Evolutionary conservation across 2,113 vertebrate species (phyloP), one percentile per base, ranked within the genome.

Genomic region (Paratilapia polleni): DNA sequence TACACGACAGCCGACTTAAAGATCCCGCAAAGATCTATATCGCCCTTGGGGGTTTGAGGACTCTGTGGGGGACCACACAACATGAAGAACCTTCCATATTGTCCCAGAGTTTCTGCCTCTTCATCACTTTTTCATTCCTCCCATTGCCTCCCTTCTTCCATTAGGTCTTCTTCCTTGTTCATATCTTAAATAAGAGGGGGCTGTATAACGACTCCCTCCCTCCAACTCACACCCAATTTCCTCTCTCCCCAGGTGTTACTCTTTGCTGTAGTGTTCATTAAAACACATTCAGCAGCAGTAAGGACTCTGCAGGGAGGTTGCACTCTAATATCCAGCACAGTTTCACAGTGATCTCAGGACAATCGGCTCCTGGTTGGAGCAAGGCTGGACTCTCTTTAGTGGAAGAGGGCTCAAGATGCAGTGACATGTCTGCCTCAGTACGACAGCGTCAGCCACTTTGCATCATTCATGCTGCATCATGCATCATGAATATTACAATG

Each of bases 221-320:
- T 31, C 52, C 86, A 80, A 56, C 80, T 83, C 79, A 49, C 60
- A 70, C 88, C 87, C 87, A 90, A 88, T 88, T 91, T 93, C 80
- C 77, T 57, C 79, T 81, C 87, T 90, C 92, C 88, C 89, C 89
- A 85, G 88, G 93, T 91, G 85, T 93, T 88, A 80, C 75, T 88
- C 87, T 83, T 81, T 43, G 83, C 84, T 68, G 79, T 86, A 78
- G 84, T 88, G 87, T 91, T 94, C 90, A 94, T 93, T 94, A 94
- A 93, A 94, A 92, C 76, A 78, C 74, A 84, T 85, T 87, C 82
- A 86, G 90, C 86, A 82, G 90, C 87, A 43, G 89, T 82, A 78
- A 92, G 64, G 79, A 83, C 91, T 89, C 91, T 81, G 81, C 74
- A 38, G 89, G 89, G 91, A 88, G 81, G 79, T 77, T 47, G 86